phyloP scores from a whole-genome alignment of 2,113 vertebrate genomes.

The Paralichthys olivaceus region DNA sequence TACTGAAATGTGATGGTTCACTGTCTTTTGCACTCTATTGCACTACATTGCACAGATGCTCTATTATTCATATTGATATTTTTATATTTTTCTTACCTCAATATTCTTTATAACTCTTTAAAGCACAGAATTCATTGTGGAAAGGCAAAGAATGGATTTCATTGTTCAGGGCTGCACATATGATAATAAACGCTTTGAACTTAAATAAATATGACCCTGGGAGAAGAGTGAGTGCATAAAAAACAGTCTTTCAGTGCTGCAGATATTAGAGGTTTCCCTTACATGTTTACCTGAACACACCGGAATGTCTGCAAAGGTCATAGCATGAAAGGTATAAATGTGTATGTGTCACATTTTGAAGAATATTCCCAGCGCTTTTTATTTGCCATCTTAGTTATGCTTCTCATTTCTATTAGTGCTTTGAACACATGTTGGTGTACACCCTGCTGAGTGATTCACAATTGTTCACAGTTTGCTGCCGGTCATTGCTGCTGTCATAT shows the following conservation, averaged over 20 bases:
- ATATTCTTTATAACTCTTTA: too few relatives aligned
- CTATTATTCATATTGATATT: too few relatives aligned
- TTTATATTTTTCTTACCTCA: too few relatives aligned
- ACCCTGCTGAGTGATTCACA: neutral
- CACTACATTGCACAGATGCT: neutral
- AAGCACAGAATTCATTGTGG: too few relatives aligned
- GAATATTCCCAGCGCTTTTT: neutral
- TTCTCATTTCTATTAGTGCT: neutral
- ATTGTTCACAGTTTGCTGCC: neutral
- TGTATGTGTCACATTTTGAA: neutral
- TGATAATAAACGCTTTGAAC: neutral
- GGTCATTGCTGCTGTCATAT: neutral
- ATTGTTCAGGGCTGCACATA: too few relatives aligned
- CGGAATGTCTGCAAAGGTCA: neutral
- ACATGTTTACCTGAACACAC: neutral
- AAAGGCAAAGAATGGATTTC: too few relatives aligned
- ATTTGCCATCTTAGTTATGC: neutral
- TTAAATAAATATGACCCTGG: slow-evolving; percentile 13
- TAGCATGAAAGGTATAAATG: neutral
- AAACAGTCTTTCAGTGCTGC: neutral
- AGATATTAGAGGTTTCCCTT: neutral
- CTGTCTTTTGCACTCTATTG: too few relatives aligned
- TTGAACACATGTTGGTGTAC: neutral
- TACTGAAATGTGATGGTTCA: slow-evolving; percentile 25
- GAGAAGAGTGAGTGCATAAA: neutral